Evolutionary conservation across 2,888 invertebrate genomes (phyloP), one percentile per base, ranked within the genome.

Genomic region (Clunio marinus): DNA sequence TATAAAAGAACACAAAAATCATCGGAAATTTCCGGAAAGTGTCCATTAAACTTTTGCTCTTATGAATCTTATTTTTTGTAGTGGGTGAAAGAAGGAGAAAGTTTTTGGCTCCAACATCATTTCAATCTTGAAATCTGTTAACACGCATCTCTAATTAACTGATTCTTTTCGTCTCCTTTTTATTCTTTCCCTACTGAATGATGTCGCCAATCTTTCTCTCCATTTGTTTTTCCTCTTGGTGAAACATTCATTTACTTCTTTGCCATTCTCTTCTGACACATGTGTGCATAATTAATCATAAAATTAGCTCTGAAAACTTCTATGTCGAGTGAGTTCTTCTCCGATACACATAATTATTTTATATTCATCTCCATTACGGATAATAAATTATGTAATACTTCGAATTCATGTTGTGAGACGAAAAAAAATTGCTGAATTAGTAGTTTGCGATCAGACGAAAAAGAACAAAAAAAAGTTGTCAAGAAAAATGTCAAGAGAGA

Each of bases 221-320:
- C n/a, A 2, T 57, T 24, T 57, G 57, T n/a, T 24, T 13, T 8
- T 10, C 27, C 51, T 10, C 13, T 15, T n/a, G n/a, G n/a, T n/a
- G n/a, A n/a, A n/a, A n/a, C n/a, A n/a, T n/a, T 45, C 45, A 45
- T n/a, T 5, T 51, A 8, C 2, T 22, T 20, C 20, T 4, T 22
- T 20, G 2, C 51, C 20, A 51, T 41, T 37, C 35, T 37, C 62
- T 62, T n/a, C 20, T 46, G 22, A 46, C 45, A 46, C 46, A 27
- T 45, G 35, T 63, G 63, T 63, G 45, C 41, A 63, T 63, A 63
- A 63, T 63, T 63, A 63, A 63, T 63, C 63, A 63, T 63, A 63
- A 63, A 41, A 63, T 63, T 63, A 63, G 46, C 63, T 63, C 10
- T 25, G 27, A 46, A 41, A 3, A 27, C 27, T 63, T 63, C 25